phyloP scores from a whole-genome alignment of 1,140 invertebrate genomes.

The Meteorus sp. region DNA sequence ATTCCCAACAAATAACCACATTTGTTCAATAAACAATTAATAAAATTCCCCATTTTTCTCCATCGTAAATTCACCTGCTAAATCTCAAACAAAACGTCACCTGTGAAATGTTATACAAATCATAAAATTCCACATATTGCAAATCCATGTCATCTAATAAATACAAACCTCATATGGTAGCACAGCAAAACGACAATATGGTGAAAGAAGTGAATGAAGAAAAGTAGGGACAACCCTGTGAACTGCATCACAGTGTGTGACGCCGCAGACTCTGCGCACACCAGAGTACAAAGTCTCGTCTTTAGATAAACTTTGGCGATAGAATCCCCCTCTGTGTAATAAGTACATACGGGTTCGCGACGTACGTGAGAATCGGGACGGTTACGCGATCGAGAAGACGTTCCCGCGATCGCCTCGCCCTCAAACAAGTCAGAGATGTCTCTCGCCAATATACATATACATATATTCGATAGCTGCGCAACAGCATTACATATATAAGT shows the following conservation, averaged over 20 bases:
- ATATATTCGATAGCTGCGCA: conserved; percentile 8
- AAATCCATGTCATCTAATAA: no score
- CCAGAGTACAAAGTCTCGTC: conserved; percentile 29
- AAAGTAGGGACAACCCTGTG: conserved; percentile 26
- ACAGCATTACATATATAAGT: conserved; percentile 4
- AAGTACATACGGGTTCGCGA: conserved; percentile 32
- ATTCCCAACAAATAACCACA: no score
- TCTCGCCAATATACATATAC: not conserved
- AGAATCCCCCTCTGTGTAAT: conserved; percentile 33
- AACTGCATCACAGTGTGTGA: conserved; percentile 20
- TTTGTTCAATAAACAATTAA: no score
- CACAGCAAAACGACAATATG: no score
- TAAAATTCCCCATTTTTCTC: no score
- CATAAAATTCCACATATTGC: no score
- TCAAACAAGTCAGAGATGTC: conserved; percentile 14
- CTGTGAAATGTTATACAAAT: no score
- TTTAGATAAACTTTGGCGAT: conserved; percentile 37
- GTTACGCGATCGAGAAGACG: conserved; percentile 32
- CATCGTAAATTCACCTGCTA: no score
- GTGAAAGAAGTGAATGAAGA: conserved; percentile 24
- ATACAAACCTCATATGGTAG: not conserved
- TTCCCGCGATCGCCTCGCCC: conserved; percentile 30
- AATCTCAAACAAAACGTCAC: no score
- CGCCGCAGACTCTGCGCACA: conserved; percentile 12
- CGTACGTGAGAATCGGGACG: conserved; percentile 36